A percentile compares a stretch with the other conserved stretches of the same genome.
These are phyloP conservation scores for Corbicula japonica DNA, from an alignment of 2,888 invertebrate genomes.

Conservation along the genomic window DNA sequence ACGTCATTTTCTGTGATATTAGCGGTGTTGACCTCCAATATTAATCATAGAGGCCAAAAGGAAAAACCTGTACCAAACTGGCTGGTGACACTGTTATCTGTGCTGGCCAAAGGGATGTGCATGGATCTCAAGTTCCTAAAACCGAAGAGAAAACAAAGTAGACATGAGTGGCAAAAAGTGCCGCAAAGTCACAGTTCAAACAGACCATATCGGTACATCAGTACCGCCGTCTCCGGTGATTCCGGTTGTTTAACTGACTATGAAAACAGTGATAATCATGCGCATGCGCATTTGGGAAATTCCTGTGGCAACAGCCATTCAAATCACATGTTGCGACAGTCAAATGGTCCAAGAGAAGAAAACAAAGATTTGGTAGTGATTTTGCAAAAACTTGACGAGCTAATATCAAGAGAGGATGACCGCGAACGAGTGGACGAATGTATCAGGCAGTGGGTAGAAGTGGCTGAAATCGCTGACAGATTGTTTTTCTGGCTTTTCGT, in stretches of 20 bases:
- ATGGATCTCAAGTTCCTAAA: slow-evolving; percentile 71
- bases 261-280: slow-evolving; percentile 77
- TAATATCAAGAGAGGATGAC: slow-evolving; percentile 78
- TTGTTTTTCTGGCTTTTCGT: slow-evolving; percentile 88
- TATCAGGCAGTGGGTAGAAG: slow-evolving; percentile 84
- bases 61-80: slow-evolving; percentile 72
- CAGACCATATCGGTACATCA: slow-evolving; percentile 61
- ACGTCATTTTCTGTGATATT: slow-evolving; percentile 85
- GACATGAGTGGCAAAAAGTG: slow-evolving; percentile 15
- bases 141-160: slow-evolving; percentile 11
- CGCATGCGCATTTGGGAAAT: slow-evolving; percentile 23
- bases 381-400: slow-evolving; percentile 72
- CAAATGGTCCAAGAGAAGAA: slow-evolving; percentile 22
- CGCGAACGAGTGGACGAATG: slow-evolving; percentile 70
- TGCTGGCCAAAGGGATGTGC: slow-evolving; percentile 73
- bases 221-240: slow-evolving; percentile 75
- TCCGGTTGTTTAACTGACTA: slow-evolving; percentile 81
- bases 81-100: slow-evolving; percentile 60
- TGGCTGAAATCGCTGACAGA: slow-evolving; percentile 87
- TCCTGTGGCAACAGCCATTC: slow-evolving; percentile 14
- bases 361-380: slow-evolving; percentile 75
- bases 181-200: slow-evolving; percentile 5
- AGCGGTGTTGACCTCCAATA: slow-evolving; percentile 86
- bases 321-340: slow-evolving; percentile 28
- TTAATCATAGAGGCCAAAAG: slow-evolving; percentile 83